Conservation (phyloP, 2,113 vertebrate genomes). For the Oplegnathus fasciatus region DNA sequence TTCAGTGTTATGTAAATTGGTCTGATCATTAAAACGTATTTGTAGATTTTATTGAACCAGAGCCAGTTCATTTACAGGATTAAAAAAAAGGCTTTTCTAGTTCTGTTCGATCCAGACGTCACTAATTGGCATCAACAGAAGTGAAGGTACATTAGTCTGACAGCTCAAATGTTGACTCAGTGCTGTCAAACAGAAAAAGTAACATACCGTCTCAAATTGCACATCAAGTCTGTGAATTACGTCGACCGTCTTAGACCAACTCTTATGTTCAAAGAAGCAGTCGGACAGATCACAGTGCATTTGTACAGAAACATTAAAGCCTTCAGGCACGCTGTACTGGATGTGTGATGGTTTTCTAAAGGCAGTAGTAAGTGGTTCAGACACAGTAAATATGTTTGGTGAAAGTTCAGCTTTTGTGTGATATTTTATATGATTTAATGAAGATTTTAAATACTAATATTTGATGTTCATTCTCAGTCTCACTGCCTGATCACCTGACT, state of each 20-base stretch:
- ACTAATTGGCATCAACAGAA: background rate
- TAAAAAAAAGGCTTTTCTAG: background rate
- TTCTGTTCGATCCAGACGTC: background rate
- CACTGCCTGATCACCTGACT: background rate
- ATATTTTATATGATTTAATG: background rate
- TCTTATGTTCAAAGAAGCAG: background rate
- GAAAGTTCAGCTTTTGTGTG: background rate
- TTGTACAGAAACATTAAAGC: background rate
- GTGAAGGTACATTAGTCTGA: background rate
- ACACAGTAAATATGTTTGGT: background rate
- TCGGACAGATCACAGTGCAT: background rate
- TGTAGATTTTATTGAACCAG: background rate
- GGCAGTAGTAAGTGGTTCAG: background rate
- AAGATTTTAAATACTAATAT: background rate
- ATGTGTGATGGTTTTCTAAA: background rate
- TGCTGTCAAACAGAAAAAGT: background rate
- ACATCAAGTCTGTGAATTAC: background rate
- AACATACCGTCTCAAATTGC: background rate
- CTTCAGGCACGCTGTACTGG: no score
- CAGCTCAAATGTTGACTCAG: background rate
- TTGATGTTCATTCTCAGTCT: background rate
- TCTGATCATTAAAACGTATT: conserved; percentile 1
- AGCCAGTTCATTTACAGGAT: background rate
- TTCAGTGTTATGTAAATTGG: conserved; percentile 10
- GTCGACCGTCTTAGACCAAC: background rate